Evolutionary conservation across 2,113 vertebrate genomes (phyloP).

Genomic region (Peromyscus californicus): DNA sequence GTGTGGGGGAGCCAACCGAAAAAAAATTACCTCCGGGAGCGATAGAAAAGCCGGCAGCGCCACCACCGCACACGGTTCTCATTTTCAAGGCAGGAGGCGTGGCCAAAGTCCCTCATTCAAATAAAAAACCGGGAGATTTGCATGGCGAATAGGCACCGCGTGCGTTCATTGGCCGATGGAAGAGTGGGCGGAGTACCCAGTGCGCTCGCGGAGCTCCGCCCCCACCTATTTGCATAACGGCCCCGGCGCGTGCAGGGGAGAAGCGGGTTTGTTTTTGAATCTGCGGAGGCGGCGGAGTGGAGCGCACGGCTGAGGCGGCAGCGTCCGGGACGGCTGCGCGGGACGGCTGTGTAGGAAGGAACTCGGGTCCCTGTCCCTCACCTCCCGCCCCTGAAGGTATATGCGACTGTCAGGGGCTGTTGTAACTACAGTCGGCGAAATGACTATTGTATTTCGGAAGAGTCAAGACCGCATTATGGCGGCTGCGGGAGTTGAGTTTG

Average conservation of each 20-base stretch:
- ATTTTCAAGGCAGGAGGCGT: constrained; percentile 71
- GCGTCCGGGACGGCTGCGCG: constrained; percentile 53
- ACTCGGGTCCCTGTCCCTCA: constrained; percentile 61
- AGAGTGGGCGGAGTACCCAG: constrained; percentile 72
- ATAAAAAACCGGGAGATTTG: constrained; percentile 82
- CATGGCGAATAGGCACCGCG: constrained; percentile 66
- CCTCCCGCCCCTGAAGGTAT: constrained; percentile 77
- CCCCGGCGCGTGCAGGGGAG: constrained; percentile 81
- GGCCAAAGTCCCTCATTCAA: constrained; percentile 82
- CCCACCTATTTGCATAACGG: constrained; percentile 88
- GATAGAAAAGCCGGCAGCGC: neutral
- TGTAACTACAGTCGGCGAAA: constrained; percentile 46
- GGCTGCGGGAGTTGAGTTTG: constrained; percentile 67
- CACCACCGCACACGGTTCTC: neutral
- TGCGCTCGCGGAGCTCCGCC: constrained; percentile 76
- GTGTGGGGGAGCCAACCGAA: neutral
- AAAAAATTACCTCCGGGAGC: neutral
- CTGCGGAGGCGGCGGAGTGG: constrained; percentile 78
- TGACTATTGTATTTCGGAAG: constrained; percentile 75
- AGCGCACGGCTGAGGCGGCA: constrained; percentile 65
- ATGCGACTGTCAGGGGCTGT: constrained; percentile 45
- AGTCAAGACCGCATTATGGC: constrained; percentile 82
- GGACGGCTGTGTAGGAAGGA: constrained; percentile 68
- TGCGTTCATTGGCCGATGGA: constrained; percentile 62
- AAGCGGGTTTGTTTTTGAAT: constrained; percentile 87